Evolutionary conservation across 2,113 vertebrate genomes (phyloP), one percentile per base, ranked within the genome.

Genomic region (Dolichallabes microphthalmus): DNA sequence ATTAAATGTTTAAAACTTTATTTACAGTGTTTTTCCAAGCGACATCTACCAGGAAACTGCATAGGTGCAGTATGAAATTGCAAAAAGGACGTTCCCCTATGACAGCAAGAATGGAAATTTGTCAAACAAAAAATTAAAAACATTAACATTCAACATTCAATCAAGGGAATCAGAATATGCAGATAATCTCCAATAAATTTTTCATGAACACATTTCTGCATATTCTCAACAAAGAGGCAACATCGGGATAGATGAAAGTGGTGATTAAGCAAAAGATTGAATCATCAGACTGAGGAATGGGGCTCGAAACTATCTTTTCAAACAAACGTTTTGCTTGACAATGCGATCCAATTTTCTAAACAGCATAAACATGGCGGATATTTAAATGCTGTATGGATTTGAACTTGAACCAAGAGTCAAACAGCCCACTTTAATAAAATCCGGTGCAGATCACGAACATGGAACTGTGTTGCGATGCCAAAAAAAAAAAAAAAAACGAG

Each of bases 191-290:
- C 66, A 74, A 92, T 94, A 89, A 35, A 94, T 94, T 90, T 93
- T 94, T 93, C 90, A 94, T 94, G 91, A 95, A 89, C 87, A 85
- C 76, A 82, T 90, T 91, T 91, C 87, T 82, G 91, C 86, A 68
- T 89, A 90, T 90, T 92, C 87, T 82, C 77, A 90, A 90, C 79
- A 73, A 92, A 92, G 87, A 86, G 5, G 80, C 64, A 71, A 25
- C 64, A 35, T 79, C 69, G 85, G 8, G 74, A 87, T 87, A 79
- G 60, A 58, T 85, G 66, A 91, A 90, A 90, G 85, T 82, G 86
- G 87, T 90, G 89, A 93, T 92, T 89, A 91, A 92, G 93, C 91
- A 92, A 93, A 91, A 91, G 89, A 93, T 86, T 88, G 89, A 92
- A 94, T 92, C 85, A 89, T 90, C 91, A 86, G 88, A 89, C 91